Percentiles rank a stretch among this genome's conserved stretches.
Conservation (phyloP, 2,888 invertebrate genomes). For the Timema cristinae region DNA sequence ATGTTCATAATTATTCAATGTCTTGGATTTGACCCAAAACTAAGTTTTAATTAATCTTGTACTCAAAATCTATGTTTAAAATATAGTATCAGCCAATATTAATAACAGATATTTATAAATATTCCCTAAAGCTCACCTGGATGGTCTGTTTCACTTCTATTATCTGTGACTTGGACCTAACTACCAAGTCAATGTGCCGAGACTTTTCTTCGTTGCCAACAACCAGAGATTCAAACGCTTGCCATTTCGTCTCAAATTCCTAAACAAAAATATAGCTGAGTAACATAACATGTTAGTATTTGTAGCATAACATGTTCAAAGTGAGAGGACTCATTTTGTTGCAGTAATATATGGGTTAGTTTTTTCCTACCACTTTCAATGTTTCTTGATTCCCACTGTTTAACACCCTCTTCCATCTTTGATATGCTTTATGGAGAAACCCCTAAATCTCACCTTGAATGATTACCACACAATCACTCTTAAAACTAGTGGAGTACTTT, state of each 20-base stretch:
- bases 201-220: conserved; percentile 69
- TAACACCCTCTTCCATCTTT: too few species aligned
- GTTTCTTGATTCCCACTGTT: too few species aligned
- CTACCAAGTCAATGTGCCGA: conserved; percentile 71
- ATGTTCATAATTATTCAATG: too few species aligned
- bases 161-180: conserved; percentile 70
- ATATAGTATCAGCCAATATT: too few species aligned
- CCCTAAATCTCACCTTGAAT: too few species aligned
- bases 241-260: conserved; percentile 66
- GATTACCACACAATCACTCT: too few species aligned
- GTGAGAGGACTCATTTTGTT: neutral
- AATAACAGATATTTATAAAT: neutral
- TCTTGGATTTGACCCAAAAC: too few species aligned
- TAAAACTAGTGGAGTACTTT: too few species aligned
- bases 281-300: neutral
- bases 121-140: conserved; percentile 47
- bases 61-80: too few species aligned
- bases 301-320: neutral
- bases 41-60: too few species aligned
- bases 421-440: too few species aligned
- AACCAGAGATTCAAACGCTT: conserved; percentile 64
- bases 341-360: neutral
- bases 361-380: too few species aligned
- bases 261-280: conserved; percentile 30
- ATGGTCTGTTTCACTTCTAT: conserved; percentile 66